Base-by-base conservation (phyloP, 2,797 vertebrate genomes). In the Lacerta agilis region DNA sequence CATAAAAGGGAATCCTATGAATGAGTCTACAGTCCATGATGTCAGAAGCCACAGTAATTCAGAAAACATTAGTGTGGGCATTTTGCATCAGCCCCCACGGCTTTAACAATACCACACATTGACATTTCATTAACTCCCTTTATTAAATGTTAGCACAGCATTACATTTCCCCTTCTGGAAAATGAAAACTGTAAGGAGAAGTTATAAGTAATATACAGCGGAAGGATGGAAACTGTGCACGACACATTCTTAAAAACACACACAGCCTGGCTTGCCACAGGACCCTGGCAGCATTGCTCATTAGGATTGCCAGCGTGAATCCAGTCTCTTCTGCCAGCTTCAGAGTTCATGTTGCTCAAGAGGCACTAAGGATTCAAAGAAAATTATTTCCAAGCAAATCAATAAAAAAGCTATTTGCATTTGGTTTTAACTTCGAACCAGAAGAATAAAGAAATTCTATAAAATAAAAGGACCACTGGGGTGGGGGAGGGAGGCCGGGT, bases 381-480 rank as follows among this genome's bases (percentile, higher is more conserved):
- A 92, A 92, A 64, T 67, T 75, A 38, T 93, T 93, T 93, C 29
- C 8, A 88, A 78, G 1, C 1, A 43, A 84, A 90, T 84, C 9
- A 86, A 45, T 85, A 88, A 73, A 64, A 64, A 49, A 88, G 90
- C 71, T 89, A 87, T 15, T 77, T 90, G n/a, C 38, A 78, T 72
- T 10, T 85, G 18, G 9, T 73, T 75, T 87, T 85, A 75, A 84
- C 33, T 80, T 94, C 71, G 38, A 87, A 81, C 20, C 6, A 90
- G 8, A 2, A 89, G 27, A 91, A 88, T 79, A 85, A 3, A 29
- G 1, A 88, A 89, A 86, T 15, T 25, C 0, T 86, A 88, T 90
- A 85, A 93, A 95, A 86, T 58, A 90, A 83, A 1, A 23, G 49
- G 3, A 80, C 6, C 86, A 27, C 15, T 5, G 9, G 41, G 64